Evolutionary conservation across 2,888 invertebrate genomes (phyloP).

Genomic region (Anagyrus pseudococci): DNA sequence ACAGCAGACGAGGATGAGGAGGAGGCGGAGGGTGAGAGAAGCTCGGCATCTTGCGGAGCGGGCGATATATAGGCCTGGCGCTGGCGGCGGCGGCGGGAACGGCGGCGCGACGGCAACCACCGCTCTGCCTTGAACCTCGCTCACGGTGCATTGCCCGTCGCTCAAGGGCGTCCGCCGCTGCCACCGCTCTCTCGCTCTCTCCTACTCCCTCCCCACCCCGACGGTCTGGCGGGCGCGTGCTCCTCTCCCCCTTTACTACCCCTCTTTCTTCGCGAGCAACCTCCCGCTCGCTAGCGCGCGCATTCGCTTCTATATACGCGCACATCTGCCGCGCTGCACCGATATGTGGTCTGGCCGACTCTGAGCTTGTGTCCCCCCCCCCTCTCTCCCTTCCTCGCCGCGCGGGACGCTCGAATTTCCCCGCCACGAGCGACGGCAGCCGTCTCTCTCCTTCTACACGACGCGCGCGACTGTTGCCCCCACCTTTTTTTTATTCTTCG

Average conservation of each 20-base stretch:
- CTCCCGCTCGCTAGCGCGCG: background rate
- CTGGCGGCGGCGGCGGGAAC: slow-evolving; percentile 13
- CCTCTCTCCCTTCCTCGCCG: background rate
- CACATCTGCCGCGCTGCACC: background rate
- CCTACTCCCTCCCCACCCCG: slow-evolving; percentile 35
- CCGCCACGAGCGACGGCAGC: slow-evolving; percentile 1
- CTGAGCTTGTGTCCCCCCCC: background rate
- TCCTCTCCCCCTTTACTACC: slow-evolving; percentile 20
- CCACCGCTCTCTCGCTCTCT: too few relatives aligned
- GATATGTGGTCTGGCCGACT: too few relatives aligned
- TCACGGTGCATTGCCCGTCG: slow-evolving; percentile 62
- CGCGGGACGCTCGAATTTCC: slow-evolving; percentile 17
- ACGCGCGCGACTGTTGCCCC: slow-evolving; percentile 3
- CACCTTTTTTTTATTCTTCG: too few relatives aligned
- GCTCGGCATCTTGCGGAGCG: background rate
- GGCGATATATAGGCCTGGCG: background rate
- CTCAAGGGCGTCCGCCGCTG: slow-evolving; percentile 62
- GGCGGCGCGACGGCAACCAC: slow-evolving; percentile 53
- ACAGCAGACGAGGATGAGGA: background rate
- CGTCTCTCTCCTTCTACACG: slow-evolving; percentile 6
- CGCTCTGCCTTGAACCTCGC: slow-evolving; percentile 62
- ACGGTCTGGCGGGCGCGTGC: slow-evolving; percentile 32
- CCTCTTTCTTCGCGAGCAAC: background rate
- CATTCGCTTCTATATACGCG: background rate
- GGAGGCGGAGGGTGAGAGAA: background rate